A percentile compares a stretch with the other conserved stretches of the same genome.
These are phyloP conservation scores for Crypturellus undulatus DNA, from an alignment of 2,113 vertebrate species.

Conservation along the genomic window DNA sequence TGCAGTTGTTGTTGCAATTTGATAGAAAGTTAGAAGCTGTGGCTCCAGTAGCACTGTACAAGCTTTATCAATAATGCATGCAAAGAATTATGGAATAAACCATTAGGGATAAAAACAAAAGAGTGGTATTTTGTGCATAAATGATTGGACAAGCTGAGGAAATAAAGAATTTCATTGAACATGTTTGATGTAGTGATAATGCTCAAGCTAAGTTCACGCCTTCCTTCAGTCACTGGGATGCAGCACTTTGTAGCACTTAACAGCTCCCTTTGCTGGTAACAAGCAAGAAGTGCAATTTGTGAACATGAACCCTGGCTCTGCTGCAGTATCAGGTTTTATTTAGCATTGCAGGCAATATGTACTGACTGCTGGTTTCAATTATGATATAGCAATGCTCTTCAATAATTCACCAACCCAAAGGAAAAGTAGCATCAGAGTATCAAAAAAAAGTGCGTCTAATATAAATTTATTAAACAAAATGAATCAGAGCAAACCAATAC, in stretches of 20 bases:
- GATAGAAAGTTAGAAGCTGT: not conserved
- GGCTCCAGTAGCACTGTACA: not conserved
- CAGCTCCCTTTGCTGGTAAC: constrained; percentile 60
- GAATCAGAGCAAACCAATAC: not conserved
- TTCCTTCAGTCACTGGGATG: not conserved
- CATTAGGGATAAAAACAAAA: accelerated
- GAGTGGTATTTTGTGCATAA: not conserved
- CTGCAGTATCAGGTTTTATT: not conserved
- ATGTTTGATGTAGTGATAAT: accelerated
- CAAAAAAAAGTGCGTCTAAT: not conserved
- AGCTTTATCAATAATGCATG: not conserved
- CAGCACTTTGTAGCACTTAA: not conserved
- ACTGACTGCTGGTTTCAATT: not conserved
- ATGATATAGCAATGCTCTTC: not conserved
- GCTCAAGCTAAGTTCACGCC: accelerated
- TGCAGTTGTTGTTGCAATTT: not conserved
- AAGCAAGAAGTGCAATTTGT: not conserved
- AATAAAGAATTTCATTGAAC: not conserved
- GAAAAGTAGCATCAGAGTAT: not conserved
- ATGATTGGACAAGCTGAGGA: not conserved
- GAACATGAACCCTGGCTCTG: accelerated
- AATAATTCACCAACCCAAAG: not conserved
- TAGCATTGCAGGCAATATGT: accelerated
- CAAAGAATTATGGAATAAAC: not conserved
- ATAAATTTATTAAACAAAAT: not conserved